phyloP scores from a whole-genome alignment of 1,140 invertebrate genomes.

The Bursaphelenchus mucronatus region DNA sequence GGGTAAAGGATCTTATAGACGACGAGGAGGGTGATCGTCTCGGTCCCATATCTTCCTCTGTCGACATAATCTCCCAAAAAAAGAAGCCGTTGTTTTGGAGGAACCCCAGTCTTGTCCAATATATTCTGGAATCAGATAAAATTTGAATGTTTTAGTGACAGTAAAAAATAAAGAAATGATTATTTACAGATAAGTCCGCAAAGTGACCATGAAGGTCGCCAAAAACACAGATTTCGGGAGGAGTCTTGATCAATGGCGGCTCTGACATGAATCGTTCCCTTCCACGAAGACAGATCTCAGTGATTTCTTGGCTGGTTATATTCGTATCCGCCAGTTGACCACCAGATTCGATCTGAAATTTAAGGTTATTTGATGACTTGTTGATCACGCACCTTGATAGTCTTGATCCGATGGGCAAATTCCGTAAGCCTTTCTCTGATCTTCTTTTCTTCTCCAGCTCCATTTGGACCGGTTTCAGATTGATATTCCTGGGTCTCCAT shows the following conservation, averaged over 20 bases:
- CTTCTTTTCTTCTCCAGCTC: too few species aligned
- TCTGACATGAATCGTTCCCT: slow-evolving; percentile 19
- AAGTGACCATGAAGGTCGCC: slow-evolving; percentile 23
- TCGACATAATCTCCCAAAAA: slow-evolving; percentile 65
- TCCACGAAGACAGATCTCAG: slow-evolving; percentile 13
- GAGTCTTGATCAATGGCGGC: slow-evolving; percentile 9
- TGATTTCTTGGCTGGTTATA: background rate
- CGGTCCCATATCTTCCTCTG: slow-evolving; percentile 93
- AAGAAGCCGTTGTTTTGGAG: slow-evolving; percentile 12
- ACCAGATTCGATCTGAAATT: background rate
- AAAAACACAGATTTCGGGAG: slow-evolving; percentile 14
- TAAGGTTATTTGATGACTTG: too few species aligned
- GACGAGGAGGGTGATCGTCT: slow-evolving; percentile 94
- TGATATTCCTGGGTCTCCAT: too few species aligned
- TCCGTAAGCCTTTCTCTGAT: too few species aligned
- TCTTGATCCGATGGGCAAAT: too few species aligned
- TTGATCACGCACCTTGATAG: too few species aligned
- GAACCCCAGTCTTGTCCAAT: slow-evolving; percentile 14
- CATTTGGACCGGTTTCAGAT: too few species aligned
- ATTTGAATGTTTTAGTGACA: background rate
- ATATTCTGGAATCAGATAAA: background rate
- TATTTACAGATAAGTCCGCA: slow-evolving; percentile 12
- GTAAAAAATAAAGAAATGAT: background rate
- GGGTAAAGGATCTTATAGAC: slow-evolving; percentile 93
- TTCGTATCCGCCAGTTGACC: background rate